phyloP scores from a whole-genome alignment of 2,113 vertebrate genomes.

The Platycercus adscitus region DNA sequence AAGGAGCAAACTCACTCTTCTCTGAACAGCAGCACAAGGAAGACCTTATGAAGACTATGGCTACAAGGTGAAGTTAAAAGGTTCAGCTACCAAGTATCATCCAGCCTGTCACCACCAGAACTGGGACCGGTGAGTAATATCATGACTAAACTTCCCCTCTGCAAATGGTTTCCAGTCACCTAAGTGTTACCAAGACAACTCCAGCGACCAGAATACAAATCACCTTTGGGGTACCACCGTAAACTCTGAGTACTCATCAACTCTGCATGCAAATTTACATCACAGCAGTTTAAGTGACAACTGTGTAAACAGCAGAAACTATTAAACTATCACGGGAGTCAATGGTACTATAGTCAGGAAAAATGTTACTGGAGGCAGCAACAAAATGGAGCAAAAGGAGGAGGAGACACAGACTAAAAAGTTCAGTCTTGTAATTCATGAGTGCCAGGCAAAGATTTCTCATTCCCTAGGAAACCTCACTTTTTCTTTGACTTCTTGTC shows the following conservation, averaged over 20 bases:
- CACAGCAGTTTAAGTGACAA: constrained; percentile 83
- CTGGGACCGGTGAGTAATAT: constrained; percentile 71
- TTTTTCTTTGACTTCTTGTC: constrained; percentile 44
- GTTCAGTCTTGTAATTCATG: constrained; percentile 65
- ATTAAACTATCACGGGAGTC: constrained; percentile 80
- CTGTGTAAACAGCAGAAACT: constrained; percentile 80
- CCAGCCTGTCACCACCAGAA: constrained; percentile 69
- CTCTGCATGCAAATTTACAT: constrained; percentile 77
- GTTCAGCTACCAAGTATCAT: constrained; percentile 69
- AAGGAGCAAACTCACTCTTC: neutral
- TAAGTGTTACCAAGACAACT: constrained; percentile 91
- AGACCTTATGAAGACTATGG: neutral
- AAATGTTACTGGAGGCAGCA: constrained; percentile 72
- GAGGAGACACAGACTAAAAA: constrained; percentile 66
- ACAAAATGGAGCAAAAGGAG: constrained; percentile 72
- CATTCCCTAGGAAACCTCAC: constrained; percentile 70
- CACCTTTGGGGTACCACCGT: constrained; percentile 72
- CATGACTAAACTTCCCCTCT: constrained; percentile 80
- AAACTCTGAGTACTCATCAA: constrained; percentile 65
- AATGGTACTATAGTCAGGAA: constrained; percentile 65
- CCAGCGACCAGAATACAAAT: constrained; percentile 86
- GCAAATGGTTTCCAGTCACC: constrained; percentile 88
- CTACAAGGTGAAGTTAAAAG: neutral
- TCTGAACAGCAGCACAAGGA: neutral
- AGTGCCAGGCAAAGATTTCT: constrained; percentile 25